Percentiles rank a stretch among this genome's conserved stretches.
These are phyloP conservation scores for Artibeus jamaicensis DNA, from an alignment of 2,797 vertebrate genomes.

Conservation along the genomic window DNA sequence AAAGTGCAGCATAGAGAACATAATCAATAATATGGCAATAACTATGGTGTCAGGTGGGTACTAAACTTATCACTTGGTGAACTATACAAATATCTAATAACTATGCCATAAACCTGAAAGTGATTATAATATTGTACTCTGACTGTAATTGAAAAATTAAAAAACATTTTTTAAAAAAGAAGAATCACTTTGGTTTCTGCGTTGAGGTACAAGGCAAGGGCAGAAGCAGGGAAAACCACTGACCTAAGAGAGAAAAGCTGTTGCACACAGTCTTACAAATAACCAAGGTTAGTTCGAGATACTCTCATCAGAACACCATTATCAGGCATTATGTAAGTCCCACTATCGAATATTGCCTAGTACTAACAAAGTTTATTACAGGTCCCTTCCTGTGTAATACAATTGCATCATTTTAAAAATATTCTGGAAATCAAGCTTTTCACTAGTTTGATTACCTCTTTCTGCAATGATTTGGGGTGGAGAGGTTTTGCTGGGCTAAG, in stretches of 20 bases:
- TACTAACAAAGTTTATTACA: not conserved
- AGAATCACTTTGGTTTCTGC: not conserved
- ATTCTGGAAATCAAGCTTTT: not conserved
- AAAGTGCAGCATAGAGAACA: not conserved
- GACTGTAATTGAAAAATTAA: not conserved
- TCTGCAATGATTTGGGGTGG: not conserved
- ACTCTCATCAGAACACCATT: not conserved
- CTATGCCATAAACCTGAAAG: not conserved
- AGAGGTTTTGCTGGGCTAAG: not conserved
- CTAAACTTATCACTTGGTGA: not conserved
- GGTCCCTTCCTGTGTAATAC: not conserved
- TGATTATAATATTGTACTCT: not conserved
- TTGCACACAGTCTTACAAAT: not conserved
- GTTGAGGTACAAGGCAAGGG: not conserved
- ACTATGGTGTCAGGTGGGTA: not conserved
- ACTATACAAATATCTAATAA: not conserved
- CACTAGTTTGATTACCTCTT: not conserved
- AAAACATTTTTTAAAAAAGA: not conserved
- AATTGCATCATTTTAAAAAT: not conserved
- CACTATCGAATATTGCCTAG: not conserved
- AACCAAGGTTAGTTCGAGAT: not conserved
- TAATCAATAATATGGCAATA: not conserved
- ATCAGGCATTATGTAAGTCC: not conserved
- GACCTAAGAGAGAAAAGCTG: not conserved
- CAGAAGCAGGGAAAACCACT: not conserved